phyloP scores from a whole-genome alignment of 2,797 vertebrate genomes.

The Sitta carolinensis region DNA sequence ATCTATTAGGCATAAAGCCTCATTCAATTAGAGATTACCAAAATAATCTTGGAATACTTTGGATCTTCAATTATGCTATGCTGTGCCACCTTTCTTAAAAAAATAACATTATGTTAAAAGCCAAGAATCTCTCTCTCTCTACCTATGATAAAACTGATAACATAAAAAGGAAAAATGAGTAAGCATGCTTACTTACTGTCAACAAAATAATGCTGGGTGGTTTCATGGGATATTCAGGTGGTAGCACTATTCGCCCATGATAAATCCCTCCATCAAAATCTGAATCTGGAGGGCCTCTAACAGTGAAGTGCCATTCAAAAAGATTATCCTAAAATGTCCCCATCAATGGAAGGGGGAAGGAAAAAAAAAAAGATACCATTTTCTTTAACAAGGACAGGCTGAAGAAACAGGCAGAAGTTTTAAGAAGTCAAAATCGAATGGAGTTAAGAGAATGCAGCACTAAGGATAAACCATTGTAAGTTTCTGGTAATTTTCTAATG shows the following conservation, averaged over 20 bases:
- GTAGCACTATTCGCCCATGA: slow-evolving; percentile 94
- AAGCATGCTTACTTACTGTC: slow-evolving; percentile 89
- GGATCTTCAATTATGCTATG: neutral
- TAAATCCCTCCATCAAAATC: slow-evolving; percentile 97
- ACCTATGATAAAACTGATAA: neutral
- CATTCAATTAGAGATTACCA: neutral
- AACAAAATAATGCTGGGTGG: slow-evolving; percentile 97
- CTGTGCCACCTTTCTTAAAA: neutral
- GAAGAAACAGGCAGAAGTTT: neutral
- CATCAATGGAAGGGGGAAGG: neutral
- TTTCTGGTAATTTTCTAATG: neutral
- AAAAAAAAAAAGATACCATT: neutral
- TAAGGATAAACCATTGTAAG: neutral
- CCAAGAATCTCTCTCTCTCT: neutral
- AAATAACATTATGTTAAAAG: neutral
- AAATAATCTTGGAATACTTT: neutral
- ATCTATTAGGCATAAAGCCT: neutral
- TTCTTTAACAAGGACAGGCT: neutral
- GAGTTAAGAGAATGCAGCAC: neutral
- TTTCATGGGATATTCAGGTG: slow-evolving; percentile 98
- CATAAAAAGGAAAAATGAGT: neutral
- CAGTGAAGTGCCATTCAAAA: slow-evolving; percentile 99
- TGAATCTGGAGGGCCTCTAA: slow-evolving; percentile 94
- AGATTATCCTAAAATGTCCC: slow-evolving; percentile 88
- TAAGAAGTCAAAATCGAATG: neutral